These are phyloP conservation scores for Eristalis arbustorum DNA, from an alignment of 2,888 invertebrate genomes.

Conservation along the genomic window DNA sequence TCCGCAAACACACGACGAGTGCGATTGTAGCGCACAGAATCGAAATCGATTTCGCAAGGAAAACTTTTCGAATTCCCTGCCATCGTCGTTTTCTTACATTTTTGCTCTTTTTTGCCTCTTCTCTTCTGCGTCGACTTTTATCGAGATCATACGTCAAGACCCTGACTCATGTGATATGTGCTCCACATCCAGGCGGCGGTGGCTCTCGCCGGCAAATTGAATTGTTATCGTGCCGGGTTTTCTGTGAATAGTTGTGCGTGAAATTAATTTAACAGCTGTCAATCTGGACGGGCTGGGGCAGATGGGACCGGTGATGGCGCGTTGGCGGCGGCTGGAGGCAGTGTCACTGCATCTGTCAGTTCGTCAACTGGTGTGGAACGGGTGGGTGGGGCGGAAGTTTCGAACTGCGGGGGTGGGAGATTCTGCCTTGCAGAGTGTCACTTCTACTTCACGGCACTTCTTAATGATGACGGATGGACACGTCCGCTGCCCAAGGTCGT, in stretches of 20 bases:
- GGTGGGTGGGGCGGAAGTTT: too few species aligned
- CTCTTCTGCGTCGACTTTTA: constrained; percentile 25
- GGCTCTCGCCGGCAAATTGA: constrained; percentile 54
- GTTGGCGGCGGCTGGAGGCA: not conserved
- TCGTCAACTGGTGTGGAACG: not conserved
- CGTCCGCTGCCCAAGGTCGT: too few species aligned
- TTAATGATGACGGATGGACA: too few species aligned
- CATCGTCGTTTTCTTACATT: not conserved
- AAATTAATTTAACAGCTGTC: constrained; percentile 63
- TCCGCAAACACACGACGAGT: not conserved
- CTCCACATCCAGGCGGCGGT: not conserved
- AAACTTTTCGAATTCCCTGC: constrained; percentile 15
- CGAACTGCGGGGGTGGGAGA: not conserved
- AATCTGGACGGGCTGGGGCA: constrained; percentile 37
- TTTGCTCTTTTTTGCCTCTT: not conserved
- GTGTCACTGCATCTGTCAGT: not conserved
- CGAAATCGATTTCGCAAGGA: constrained; percentile 28
- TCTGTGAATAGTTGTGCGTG: constrained; percentile 46
- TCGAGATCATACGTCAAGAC: constrained; percentile 50
- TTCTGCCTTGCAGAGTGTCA: not conserved
- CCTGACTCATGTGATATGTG: constrained; percentile 31
- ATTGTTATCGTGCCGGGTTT: constrained; percentile 42
- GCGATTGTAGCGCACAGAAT: not conserved
- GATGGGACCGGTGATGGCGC: not conserved
- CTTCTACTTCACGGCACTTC: too few species aligned